Evolutionary conservation across 2,113 vertebrate species (phyloP), one percentile per base, ranked within the genome.

Genomic region (Ivindomyrus marchei): DNA sequence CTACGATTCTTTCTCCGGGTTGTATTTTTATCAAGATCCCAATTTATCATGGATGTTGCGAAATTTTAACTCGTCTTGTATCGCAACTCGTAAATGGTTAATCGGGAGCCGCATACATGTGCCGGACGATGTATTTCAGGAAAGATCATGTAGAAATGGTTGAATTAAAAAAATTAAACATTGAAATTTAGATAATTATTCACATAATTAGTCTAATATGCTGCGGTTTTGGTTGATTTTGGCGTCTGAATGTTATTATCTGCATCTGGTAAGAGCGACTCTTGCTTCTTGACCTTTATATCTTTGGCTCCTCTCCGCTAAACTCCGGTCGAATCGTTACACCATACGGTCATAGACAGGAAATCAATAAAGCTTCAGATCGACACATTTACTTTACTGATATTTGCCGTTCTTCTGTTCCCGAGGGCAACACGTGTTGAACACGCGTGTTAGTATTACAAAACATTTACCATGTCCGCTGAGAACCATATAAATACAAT

Each of bases 21-120:
- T 74, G 24, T 42, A 7, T 46, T 74, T 70, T 88, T n/a, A 74
- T 46, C 27, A 70, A 74, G 6, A 52, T n/a, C 49, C 49, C 84
- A 89, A 19, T 53, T 90, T 50, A 19, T 90, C 91, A 90, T 88
- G 91, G 91, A 91, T 92, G 46, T 46, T 45, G 77, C 27, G 27
- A 27, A 80, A 53, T 77, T 53, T 66, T 46, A 88, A 70, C 45
- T 85, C 9, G 24, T 46, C 15, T 85, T 85, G 45, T 11, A 47
- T 47, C 83, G 83, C 21, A 46, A 83, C 9, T 50, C 39, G 45
- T 74, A 39, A 27, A 52, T 47, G 47, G 88, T 89, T 42, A 89
- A 80, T 31, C 31, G 17, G 70, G 47, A 89, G 66, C 3, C 11
- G 19, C 88, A 89, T 46, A 52, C 47, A n/a, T 77, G 66, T 74